Conservation (phyloP, 2,797 vertebrate species). For the Chrysocyon brachyurus region DNA sequence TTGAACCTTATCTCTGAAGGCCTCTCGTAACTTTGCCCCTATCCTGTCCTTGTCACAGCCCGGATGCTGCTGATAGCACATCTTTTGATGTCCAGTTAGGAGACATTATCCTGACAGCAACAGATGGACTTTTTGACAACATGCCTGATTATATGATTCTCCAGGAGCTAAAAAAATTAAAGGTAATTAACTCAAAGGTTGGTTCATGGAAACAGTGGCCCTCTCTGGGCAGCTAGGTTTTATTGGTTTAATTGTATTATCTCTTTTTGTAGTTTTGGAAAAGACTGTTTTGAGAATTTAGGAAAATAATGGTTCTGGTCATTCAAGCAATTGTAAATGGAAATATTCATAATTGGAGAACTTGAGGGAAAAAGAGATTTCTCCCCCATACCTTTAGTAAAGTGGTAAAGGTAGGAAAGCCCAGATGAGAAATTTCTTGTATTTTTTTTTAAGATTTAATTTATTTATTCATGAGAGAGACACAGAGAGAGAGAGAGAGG, state of each 20-base stretch:
- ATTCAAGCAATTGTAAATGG: background rate
- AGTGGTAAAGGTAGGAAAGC: background rate
- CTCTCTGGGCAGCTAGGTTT: background rate
- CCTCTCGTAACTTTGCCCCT: conserved; percentile 15
- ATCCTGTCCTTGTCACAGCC: conserved; percentile 89
- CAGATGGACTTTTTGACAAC: conserved; percentile 99
- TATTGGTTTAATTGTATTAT: background rate
- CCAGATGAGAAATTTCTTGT: background rate
- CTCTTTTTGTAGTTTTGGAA: conserved; percentile 45
- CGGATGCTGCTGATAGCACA: conserved; percentile 97
- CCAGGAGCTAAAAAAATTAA: conserved; percentile 97
- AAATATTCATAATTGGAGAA: conserved; percentile 12
- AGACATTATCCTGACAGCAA: conserved; percentile 98
- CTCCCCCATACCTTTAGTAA: background rate
- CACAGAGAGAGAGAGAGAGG: too few species aligned
- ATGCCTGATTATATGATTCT: conserved; percentile 99
- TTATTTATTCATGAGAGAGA: too few species aligned
- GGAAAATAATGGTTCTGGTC: conserved; percentile 29
- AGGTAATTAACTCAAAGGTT: conserved; percentile 88
- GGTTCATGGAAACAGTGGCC: background rate
- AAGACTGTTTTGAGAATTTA: conserved; percentile 36
- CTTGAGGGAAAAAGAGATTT: background rate
- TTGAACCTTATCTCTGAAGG: background rate
- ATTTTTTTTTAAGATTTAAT: background rate
- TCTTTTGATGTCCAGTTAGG: conserved; percentile 98